These are phyloP conservation scores for Vimba vimba DNA, from an alignment of 2,113 vertebrate species.

Conservation along the genomic window DNA sequence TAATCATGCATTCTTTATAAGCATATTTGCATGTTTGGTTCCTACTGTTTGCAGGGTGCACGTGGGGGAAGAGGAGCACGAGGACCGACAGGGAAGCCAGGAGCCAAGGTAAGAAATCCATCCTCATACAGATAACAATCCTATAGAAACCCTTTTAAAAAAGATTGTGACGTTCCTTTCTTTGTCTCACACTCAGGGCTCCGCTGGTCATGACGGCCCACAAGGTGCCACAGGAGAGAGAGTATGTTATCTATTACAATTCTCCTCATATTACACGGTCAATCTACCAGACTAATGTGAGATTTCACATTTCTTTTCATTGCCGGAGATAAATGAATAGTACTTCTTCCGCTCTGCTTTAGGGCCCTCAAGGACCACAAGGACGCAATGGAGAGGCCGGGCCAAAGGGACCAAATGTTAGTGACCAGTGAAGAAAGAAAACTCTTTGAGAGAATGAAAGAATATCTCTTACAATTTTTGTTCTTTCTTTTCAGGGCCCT, in stretches of 20 bases:
- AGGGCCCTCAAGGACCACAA: constrained; percentile 87
- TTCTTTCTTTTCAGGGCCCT: constrained; percentile 75
- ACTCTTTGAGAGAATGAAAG: background rate
- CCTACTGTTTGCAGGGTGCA: constrained; percentile 66
- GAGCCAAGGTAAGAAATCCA: constrained; percentile 73
- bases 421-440: constrained; percentile 53
- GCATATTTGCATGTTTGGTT: background rate
- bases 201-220: constrained; percentile 83
- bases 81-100: constrained; percentile 76
- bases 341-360: constrained; percentile 11
- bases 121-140: background rate
- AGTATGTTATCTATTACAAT: constrained; percentile 67
- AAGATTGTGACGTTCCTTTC: background rate
- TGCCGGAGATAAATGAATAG: background rate
- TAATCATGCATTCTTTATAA: constrained; percentile 6
- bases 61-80: constrained; percentile 77
- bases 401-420: constrained; percentile 86
- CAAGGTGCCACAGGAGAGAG: constrained; percentile 82
- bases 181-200: constrained; percentile 74
- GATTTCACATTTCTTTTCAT: constrained; percentile 5
- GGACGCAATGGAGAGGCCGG: constrained; percentile 85
- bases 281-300: constrained; percentile 20
- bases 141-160: background rate
- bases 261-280: constrained; percentile 40
- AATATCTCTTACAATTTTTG: background rate